A percentile compares a stretch with the other conserved stretches of the same genome.
Evolutionary conservation across 2,113 vertebrate genomes (phyloP).

Genomic region (Muntiacus muntjak): DNA sequence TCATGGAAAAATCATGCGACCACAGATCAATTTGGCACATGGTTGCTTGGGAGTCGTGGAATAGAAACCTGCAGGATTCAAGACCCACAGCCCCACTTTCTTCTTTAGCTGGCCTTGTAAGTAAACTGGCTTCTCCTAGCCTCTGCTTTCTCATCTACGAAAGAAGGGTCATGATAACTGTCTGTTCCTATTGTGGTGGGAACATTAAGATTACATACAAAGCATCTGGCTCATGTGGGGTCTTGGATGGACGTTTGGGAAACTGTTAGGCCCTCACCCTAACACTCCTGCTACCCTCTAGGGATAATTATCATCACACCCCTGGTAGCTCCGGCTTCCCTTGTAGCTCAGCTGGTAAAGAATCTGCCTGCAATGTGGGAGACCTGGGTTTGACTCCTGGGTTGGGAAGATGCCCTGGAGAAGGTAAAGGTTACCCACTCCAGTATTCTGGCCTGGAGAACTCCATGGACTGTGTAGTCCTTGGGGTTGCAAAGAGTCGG

Average conservation of each 20-base stretch:
- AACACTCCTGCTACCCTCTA: background rate
- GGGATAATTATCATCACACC: background rate
- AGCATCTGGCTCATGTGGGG: rapidly evolving
- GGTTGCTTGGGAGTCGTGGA: rapidly evolving
- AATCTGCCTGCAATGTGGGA: background rate
- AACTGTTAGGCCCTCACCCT: too few species aligned
- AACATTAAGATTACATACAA: background rate
- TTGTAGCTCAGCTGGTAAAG: background rate
- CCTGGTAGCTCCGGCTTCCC: background rate
- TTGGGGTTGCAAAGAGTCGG: background rate
- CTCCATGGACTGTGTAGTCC: background rate
- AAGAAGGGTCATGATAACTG: too few species aligned
- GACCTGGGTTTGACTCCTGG: background rate
- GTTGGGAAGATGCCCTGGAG: background rate
- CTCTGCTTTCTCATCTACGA: background rate
- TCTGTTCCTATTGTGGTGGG: background rate
- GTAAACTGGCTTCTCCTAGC: background rate
- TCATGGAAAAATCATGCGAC: background rate
- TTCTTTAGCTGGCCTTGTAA: too few species aligned
- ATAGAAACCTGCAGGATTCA: rapidly evolving
- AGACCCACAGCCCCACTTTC: background rate
- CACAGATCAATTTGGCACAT: background rate
- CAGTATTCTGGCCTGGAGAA: background rate
- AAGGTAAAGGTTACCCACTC: background rate
- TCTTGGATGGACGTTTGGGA: background rate